Evolutionary conservation across 2,888 invertebrate genomes (phyloP), one percentile per base, ranked within the genome.

Genomic region (Phymatocera aterrima): DNA sequence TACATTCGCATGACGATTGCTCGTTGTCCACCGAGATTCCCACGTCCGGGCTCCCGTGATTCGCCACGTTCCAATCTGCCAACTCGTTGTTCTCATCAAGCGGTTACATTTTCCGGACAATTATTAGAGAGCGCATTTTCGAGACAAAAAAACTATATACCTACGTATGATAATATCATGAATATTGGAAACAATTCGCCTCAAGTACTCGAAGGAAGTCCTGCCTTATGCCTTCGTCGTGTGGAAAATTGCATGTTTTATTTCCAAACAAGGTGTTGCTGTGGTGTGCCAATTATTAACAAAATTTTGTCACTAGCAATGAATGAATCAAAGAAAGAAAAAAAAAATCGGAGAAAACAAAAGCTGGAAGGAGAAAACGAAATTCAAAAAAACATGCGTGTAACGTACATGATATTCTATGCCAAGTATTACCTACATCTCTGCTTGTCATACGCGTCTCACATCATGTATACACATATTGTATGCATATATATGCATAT

Each of bases 211-310:
- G 31, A 18, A 31, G 37, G 37, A 18, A 51, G 31, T 10, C 28
- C 18, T 48, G 34, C 70, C 51, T 34, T 48, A 31, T 72, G 48
- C 34, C 28, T 48, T 72, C 72, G 72, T 51, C 51, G 72, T 51
- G 72, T 72, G 51, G 34, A 40, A 80, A 85, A 84, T 84, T 87
- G 88, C 88, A 88, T 88, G 88, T 57, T 75, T 75, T 60, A 75
- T 85, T 88, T 86, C 83, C 86, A 85, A 78, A 84, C 84, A 88
- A 84, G 85, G 84, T 86, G 86, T 90, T 90, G 87, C 88, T 87
- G 88, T 90, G 89, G 89, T 90, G 89, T 89, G 90, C 84, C 84
- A 85, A 86, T 89, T 28, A 88, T 88, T 88, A 88, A 88, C 87
- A 70, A 54, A 75, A 40, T 78, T 46, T 80, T 81, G 54, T 81